A percentile compares a stretch with the other conserved stretches of the same genome.
phyloP scores from a whole-genome alignment of 2,113 vertebrate species.

The Lepus americanus region DNA sequence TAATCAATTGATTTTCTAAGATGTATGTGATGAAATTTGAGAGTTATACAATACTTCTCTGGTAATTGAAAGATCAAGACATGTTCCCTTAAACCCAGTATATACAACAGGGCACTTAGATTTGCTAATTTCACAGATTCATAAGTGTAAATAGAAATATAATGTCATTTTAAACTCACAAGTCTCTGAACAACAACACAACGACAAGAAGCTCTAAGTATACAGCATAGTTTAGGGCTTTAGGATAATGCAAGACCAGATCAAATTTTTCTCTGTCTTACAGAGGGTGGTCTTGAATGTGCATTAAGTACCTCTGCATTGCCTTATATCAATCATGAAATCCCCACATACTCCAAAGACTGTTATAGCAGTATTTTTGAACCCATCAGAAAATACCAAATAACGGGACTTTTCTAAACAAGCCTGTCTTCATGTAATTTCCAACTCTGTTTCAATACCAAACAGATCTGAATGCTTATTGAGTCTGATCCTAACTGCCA shows the following conservation, averaged over 20 bases:
- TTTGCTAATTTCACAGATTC: conserved; percentile 51
- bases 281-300: conserved; percentile 25
- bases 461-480: conserved; percentile 66
- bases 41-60: conserved; percentile 24
- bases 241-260: conserved; percentile 58
- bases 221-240: background rate
- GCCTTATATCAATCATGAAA: conserved; percentile 63
- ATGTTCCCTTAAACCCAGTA: background rate
- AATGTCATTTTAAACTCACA: background rate
- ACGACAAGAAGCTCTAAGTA: conserved; percentile 19
- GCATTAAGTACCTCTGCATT: background rate
- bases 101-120: background rate
- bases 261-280: conserved; percentile 65
- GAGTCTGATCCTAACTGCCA: conserved; percentile 65
- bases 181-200: conserved; percentile 23
- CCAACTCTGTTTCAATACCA: conserved; percentile 20
- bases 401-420: conserved; percentile 79
- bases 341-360: conserved; percentile 66
- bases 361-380: conserved; percentile 68
- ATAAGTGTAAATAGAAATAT: conserved; percentile 46
- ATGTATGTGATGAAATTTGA: conserved; percentile 47
- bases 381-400: conserved; percentile 75
- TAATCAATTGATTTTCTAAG: conserved; percentile 24
- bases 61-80: conserved; percentile 43
- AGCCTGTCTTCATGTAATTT: conserved; percentile 77